Evolutionary conservation across 2,888 invertebrate species (phyloP), one percentile per base, ranked within the genome.

Genomic region (Drepanosiphum platanoidis): DNA sequence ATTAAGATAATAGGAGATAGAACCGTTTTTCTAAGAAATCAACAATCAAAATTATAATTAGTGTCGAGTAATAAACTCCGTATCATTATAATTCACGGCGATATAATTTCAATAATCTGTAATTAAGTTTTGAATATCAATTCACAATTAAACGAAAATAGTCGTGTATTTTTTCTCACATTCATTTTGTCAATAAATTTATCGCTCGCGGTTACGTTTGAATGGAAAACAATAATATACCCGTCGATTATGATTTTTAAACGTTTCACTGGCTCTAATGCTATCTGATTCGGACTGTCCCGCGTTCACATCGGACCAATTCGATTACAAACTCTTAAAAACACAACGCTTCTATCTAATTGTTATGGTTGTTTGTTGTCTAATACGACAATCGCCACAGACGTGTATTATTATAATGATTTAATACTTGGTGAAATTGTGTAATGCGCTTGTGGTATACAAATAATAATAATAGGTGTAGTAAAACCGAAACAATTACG

Each of bases 71-170:
- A 58, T 81, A 81, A 70, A 39, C 36, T 70, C n/a, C 36, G 32
- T 52, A 11, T 2, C 34, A 36, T 18, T n/a, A 39, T 34, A 36
- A 58, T 80, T 80, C 52, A 30, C 36, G 2, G 3, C 52, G 36
- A 58, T 58, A 58, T 58, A 70, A 81, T 81, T 81, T 58, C 13
- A 81, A 70, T 68, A 70, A 80, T 80, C 52, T 70, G 36, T 52
- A 52, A 81, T 81, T 58, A 52, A 27, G 27, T 36, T 70, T 70
- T 34, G 58, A 70, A 8, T 70, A 71, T 79, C 46, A 46, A 66
- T 52, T 46, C 15, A 46, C 15, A 46, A 70, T 58, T 71, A 22
- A 58, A 58, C 58, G 11, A 58, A 39, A 70, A 70, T 34, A 71
- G 13, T 58, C 3, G 30, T 46, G 27, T 27, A 2, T 27, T 13